Base-by-base conservation (phyloP, 2,113 vertebrate genomes). In the Sinocyclocheilus grahami region DNA sequence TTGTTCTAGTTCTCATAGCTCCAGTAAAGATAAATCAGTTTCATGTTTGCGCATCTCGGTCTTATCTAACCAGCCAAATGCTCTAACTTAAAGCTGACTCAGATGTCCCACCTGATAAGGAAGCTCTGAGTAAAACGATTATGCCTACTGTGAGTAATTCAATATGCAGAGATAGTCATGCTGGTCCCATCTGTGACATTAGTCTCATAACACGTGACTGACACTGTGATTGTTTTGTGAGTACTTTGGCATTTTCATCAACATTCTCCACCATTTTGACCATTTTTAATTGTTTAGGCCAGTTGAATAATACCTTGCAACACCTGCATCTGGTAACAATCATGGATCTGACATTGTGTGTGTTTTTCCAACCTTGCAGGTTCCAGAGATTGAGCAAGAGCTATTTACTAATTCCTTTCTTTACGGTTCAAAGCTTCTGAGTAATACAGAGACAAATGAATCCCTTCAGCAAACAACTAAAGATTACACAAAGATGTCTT, bases 111-210 rank as follows among this genome's bases (percentile, higher is more conserved):
- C 75, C 86, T 86, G 88, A 90, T 78, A 87, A 14, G 89, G 83
- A 60, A 2, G 82, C 12, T 74, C 89, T 75, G 89, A 90, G 86
- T 83, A 86, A 84, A 83, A 74, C 51, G 79, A 62, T 82, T 87
- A 83, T 91, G 86, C 90, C 93, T 90, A 87, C 91, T 86, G 95
- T 95, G 92, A 95, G 94, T 95, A 93, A 79, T 55, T 30, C 46
- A 22, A 12, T 22, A 3, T 53, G 39, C 22, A 30, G 14, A 63
- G 42, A 65, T 46, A 20, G 1, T 72, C 10, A 5, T 42, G 20
- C 10, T 74, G 24, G 4, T 69, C n/a, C 18, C 78, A 58, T 39
- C 77, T 0, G 33, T 58, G 24, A 33, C 16, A 53, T 79, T 60
- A 22, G 18, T 20, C 10, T 79, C 53, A 60, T 79, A 37, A 79